phyloP scores from a whole-genome alignment of 2,888 invertebrate species.

The Drosophila hamatofila region DNA sequence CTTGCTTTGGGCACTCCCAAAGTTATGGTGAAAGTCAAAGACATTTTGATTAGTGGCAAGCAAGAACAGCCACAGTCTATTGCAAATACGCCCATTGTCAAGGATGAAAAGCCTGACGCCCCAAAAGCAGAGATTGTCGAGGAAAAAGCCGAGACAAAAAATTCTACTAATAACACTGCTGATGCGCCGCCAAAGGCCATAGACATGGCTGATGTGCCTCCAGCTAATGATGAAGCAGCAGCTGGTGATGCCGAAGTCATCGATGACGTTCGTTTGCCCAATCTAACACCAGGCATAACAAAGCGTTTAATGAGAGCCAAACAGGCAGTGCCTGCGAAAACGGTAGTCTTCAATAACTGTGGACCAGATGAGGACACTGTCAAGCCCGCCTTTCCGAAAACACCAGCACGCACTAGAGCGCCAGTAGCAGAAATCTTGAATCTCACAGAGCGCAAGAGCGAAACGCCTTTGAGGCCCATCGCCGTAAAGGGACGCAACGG shows the following conservation, averaged over 20 bases:
- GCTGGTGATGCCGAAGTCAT: not conserved
- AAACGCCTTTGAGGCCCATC: constrained; percentile 33
- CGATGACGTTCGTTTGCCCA: constrained; percentile 1
- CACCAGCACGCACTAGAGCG: constrained; percentile 54
- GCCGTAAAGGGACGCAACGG: constrained; percentile 50
- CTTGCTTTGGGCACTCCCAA: not conserved
- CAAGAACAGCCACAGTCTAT: not conserved
- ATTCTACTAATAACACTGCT: not conserved
- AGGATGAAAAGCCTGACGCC: not conserved
- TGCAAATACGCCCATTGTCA: not conserved
- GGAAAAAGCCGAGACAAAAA: not conserved
- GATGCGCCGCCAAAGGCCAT: not conserved
- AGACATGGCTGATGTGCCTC: not conserved
- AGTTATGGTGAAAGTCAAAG: constrained; percentile 27
- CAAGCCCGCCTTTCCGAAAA: constrained; percentile 73
- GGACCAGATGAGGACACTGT: constrained; percentile 32
- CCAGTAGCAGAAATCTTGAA: not conserved
- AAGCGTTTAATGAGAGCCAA: not conserved
- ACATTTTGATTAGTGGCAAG: not conserved
- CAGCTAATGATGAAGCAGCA: not conserved
- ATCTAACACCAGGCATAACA: constrained; percentile 25
- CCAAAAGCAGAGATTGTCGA: not conserved
- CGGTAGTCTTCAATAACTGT: constrained; percentile 64
- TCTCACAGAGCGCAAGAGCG: not conserved
- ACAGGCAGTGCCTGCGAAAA: constrained; percentile 18